Base-by-base conservation (phyloP, 2,797 vertebrate species). In the Geotrypetes seraphini region DNA sequence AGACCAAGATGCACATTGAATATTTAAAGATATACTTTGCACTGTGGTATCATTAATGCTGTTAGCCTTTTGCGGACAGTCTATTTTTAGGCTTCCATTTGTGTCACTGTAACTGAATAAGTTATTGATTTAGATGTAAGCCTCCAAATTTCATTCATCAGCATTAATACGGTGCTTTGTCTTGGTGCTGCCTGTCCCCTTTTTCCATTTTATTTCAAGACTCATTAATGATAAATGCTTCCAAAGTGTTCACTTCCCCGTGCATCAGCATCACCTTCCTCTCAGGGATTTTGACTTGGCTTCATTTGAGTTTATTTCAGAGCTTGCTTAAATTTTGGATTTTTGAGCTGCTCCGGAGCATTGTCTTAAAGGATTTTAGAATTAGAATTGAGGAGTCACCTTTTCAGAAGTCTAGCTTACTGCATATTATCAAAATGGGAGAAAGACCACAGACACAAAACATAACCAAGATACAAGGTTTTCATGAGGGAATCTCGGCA, bases 301-400 rank as follows among this genome's bases (percentile, higher is more conserved):
- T 57, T n/a, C 36, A 19, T 60, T 63, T 37, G 40, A 58, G 56
- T 36, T 56, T 55, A 51, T 52, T 67, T 60, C 43, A 46, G 38
- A 57, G 53, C 31, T 36, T 32, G 47, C 36, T 48, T 38, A 36
- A 26, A 40, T 48, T 19, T 52, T 60, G 44, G n/a, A n/a, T 56
- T 61, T 65, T 47, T 44, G 33, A 51, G 50, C 46, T 60, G 33
- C 36, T n/a, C n/a, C 10, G 42, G 54, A 57, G 46, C 37, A 41
- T 45, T 59, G 48, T 38, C 58, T 71, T 73, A 67, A 59, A 60
- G 57, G 29, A 43, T 21, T 27, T 67, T 69, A 44, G 71, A 68
- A 71, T 85, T 84, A 87, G 79, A 69, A 68, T 37, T 31, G 44
- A 47, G 58, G 49, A 52, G 51, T 49, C 60, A 69, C 57, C n/a